Evolutionary conservation across 2,797 vertebrate genomes (phyloP).

Genomic region (Eulemur coronatus): DNA sequence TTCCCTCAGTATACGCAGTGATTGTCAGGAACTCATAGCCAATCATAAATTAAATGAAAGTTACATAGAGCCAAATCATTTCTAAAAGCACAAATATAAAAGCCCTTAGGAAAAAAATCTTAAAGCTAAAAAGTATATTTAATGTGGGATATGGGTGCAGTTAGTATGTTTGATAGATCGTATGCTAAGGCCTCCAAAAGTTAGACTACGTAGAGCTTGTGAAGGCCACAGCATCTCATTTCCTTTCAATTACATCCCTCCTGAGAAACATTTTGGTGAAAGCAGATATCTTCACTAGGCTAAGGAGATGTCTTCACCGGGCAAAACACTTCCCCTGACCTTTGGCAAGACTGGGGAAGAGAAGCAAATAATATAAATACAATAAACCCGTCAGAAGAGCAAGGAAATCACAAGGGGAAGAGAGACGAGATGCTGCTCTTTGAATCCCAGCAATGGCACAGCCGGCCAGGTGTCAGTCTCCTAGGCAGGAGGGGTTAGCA

Average conservation of each 20-base stretch:
- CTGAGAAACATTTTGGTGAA: neutral
- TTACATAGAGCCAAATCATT: constrained; percentile 36
- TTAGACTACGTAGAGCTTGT: neutral
- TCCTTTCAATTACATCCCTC: neutral
- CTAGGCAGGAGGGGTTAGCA: neutral
- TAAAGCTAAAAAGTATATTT: neutral
- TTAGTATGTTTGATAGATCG: neutral
- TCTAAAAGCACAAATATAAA: constrained; percentile 57
- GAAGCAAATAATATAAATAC: neutral
- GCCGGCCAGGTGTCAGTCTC: neutral
- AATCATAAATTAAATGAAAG: constrained; percentile 41
- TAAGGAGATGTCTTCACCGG: neutral
- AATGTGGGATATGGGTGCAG: neutral
- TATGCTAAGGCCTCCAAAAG: neutral
- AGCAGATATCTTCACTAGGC: neutral
- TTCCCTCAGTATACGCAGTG: neutral
- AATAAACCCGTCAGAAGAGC: neutral
- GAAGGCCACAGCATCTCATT: neutral
- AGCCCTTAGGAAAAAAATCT: constrained; percentile 27
- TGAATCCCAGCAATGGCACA: neutral
- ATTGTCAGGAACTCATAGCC: neutral
- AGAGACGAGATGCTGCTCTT: neutral
- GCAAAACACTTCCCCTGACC: neutral
- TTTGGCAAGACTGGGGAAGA: neutral
- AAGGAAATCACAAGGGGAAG: neutral